These are phyloP conservation scores for Mythimna albipuncta DNA, from an alignment of 2,888 invertebrate species.

Conservation along the genomic window DNA sequence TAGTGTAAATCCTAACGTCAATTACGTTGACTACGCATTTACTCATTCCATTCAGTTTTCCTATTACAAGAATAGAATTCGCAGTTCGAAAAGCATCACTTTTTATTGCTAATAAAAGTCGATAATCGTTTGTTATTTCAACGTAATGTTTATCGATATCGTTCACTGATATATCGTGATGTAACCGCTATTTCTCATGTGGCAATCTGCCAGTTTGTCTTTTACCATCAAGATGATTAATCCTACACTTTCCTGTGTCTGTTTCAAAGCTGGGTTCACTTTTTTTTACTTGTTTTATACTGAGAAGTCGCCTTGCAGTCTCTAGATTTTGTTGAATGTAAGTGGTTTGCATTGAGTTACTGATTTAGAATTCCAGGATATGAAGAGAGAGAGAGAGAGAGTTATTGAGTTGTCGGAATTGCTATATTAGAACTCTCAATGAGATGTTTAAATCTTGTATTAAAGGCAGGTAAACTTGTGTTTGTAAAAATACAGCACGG, in stretches of 20 bases:
- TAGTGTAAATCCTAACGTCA: not conserved
- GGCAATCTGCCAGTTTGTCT: conserved; percentile 64
- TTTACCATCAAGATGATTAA: conserved; percentile 43
- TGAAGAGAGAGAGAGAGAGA: not conserved
- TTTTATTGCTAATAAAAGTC: conserved; percentile 58
- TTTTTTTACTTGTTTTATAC: conserved; percentile 9
- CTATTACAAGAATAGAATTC: conserved; percentile 18
- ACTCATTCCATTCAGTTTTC: not conserved
- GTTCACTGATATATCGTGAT: conserved; percentile 51
- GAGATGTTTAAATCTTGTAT: not conserved
- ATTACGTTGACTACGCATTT: not conserved
- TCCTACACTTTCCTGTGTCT: conserved; percentile 12
- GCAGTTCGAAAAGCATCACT: conserved; percentile 33
- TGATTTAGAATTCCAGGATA: not conserved
- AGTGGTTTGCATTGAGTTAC: conserved; percentile 11
- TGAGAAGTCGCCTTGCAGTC: conserved; percentile 17
- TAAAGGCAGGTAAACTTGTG: not conserved
- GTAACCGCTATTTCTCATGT: conserved; percentile 63
- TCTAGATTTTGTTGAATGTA: conserved; percentile 25
- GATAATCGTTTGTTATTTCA: conserved; percentile 55
- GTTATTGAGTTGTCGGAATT: not conserved
- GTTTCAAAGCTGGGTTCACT: not conserved
- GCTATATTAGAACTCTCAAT: not conserved
- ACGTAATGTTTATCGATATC: conserved; percentile 51
- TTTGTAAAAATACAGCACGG: too few relatives aligned